phyloP scores from a whole-genome alignment of 2,888 invertebrate genomes.

The Troilus luridus region DNA sequence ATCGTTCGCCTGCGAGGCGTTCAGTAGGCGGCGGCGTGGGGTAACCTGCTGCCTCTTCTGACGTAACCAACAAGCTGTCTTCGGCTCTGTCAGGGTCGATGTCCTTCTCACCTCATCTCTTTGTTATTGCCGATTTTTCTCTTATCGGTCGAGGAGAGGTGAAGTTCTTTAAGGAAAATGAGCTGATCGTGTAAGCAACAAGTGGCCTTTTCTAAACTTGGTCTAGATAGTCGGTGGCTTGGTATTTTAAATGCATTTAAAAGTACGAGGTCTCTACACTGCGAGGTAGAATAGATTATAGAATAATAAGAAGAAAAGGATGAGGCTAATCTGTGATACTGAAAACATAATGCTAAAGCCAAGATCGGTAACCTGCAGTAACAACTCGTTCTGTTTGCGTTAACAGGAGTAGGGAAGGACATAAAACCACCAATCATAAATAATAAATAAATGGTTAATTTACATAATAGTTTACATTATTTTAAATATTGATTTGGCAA shows the following conservation, averaged over 20 bases:
- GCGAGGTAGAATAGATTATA: too few relatives aligned
- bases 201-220: not conserved
- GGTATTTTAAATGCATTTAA: not conserved
- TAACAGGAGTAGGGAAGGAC: too few relatives aligned
- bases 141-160: not conserved
- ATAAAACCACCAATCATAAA: too few relatives aligned
- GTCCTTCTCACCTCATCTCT: not conserved
- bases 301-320: too few relatives aligned
- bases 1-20: not conserved
- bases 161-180: not conserved
- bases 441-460: too few relatives aligned
- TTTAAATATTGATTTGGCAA: too few relatives aligned
- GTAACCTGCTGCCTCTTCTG: not conserved
- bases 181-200: not conserved
- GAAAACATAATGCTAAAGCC: too few relatives aligned
- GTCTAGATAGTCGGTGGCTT: not conserved
- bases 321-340: too few relatives aligned
- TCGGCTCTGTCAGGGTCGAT: not conserved
- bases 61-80: constrained; percentile 35
- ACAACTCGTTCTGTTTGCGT: too few relatives aligned
- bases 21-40: constrained; percentile 46
- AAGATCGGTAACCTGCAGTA: too few relatives aligned
- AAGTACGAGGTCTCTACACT: too few relatives aligned
- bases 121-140: not conserved
- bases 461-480: too few relatives aligned